Evolutionary conservation across 2,888 invertebrate genomes (phyloP).

Genomic region (Eilema caniola): DNA sequence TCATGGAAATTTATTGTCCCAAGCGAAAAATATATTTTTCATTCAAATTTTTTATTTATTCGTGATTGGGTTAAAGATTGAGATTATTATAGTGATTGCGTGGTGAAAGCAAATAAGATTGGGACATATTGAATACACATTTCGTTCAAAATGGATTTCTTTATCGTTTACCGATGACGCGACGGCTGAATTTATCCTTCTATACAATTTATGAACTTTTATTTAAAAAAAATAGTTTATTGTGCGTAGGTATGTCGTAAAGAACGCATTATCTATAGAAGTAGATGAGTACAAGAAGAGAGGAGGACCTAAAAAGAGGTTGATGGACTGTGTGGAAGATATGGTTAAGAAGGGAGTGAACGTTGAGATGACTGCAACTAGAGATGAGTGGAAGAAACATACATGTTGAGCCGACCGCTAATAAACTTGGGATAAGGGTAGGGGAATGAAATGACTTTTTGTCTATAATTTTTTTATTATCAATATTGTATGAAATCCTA

Average conservation of each 20-base stretch:
- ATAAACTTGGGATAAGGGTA: too few species aligned
- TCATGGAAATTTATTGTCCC: slow-evolving; percentile 42
- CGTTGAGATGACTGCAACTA: too few species aligned
- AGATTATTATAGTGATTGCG: slow-evolving; percentile 23
- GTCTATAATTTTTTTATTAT: neutral
- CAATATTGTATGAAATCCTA: too few species aligned
- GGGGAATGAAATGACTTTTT: neutral
- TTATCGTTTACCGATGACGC: neutral
- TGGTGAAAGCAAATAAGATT: neutral
- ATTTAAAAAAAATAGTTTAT: too few species aligned
- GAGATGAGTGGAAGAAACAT: too few species aligned
- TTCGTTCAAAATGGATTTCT: slow-evolving; percentile 2
- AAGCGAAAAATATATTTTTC: slow-evolving; percentile 25
- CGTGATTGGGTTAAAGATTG: slow-evolving; percentile 32
- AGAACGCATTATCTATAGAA: too few species aligned
- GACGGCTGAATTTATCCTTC: neutral
- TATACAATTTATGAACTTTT: neutral
- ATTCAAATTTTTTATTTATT: slow-evolving; percentile 28
- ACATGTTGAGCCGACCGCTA: too few species aligned
- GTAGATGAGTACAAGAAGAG: too few species aligned
- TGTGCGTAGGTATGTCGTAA: too few species aligned
- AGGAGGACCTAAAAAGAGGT: too few species aligned
- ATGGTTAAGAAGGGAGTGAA: too few species aligned
- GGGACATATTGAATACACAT: neutral
- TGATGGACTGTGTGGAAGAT: too few species aligned